Conservation (phyloP, 2,888 invertebrate species). For the Chouioia cunea region DNA sequence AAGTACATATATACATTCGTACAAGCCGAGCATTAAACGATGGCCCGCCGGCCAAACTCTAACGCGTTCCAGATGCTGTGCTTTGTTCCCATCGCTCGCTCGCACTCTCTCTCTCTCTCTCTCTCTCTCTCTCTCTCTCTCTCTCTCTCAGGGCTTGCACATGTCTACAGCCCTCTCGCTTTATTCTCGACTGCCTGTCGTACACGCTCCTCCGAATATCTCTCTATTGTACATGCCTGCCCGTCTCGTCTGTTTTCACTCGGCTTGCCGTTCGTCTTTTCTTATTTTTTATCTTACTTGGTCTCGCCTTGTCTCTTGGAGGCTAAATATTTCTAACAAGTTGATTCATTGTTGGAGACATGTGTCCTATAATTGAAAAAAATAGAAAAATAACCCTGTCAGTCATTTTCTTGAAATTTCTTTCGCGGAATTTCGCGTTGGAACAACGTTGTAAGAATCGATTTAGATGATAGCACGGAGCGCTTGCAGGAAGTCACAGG, state of each 20-base stretch:
- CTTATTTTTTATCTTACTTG: constrained; percentile 17
- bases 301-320: neutral
- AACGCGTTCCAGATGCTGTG: constrained; percentile 67
- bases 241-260: constrained; percentile 15
- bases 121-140: constrained; percentile 47
- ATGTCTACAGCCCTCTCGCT: constrained; percentile 29
- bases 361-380: too few species aligned
- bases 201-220: constrained; percentile 49
- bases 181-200: constrained; percentile 48
- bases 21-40: too few species aligned
- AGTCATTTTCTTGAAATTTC: neutral
- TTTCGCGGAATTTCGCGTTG: constrained; percentile 1
- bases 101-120: too few species aligned
- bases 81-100: constrained; percentile 65
- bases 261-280: neutral
- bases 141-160: constrained; percentile 3
- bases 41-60: constrained; percentile 51
- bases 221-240: constrained; percentile 22
- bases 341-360: too few species aligned
- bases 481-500: too few species aligned
- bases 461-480: too few species aligned
- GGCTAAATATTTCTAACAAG: neutral
- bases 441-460: too few species aligned
- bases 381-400: neutral
- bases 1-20: neutral